phyloP scores from a whole-genome alignment of 2,797 vertebrate genomes.

The Carduelis carduelis region DNA sequence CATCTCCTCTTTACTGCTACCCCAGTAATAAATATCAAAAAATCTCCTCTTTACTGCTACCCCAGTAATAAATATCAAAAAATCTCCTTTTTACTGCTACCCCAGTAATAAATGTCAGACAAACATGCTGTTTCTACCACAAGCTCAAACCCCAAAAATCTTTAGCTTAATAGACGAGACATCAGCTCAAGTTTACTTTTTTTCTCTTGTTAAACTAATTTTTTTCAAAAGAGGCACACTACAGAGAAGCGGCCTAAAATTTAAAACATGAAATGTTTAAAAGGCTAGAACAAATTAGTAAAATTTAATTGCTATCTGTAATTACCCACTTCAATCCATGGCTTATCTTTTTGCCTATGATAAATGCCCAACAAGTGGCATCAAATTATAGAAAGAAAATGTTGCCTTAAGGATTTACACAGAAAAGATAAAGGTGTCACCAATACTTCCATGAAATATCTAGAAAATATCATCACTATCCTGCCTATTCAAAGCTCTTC shows the following conservation, averaged over 20 bases:
- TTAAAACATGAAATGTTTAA: neutral
- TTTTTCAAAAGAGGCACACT: neutral
- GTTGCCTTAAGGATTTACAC: neutral
- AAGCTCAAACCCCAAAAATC: neutral
- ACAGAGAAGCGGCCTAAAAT: neutral
- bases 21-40: neutral
- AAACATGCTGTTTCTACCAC: neutral
- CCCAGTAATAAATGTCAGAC: neutral
- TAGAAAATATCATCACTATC: neutral
- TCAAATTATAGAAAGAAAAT: neutral
- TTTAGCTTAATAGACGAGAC: neutral
- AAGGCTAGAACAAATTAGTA: neutral
- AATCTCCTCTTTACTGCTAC: neutral
- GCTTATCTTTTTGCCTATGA: neutral
- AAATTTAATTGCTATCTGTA: neutral
- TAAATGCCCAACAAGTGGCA: neutral
- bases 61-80: neutral
- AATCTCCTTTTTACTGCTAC: too few species aligned
- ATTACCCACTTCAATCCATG: neutral
- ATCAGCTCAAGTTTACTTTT: neutral
- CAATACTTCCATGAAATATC: neutral
- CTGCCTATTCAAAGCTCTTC: neutral
- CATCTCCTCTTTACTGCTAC: too few species aligned
- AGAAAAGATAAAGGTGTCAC: neutral
- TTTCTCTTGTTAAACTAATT: neutral